Percentiles rank a stretch among this genome's conserved stretches.
Evolutionary conservation across 1,140 invertebrate genomes (phyloP).

Genomic region (Lepidurus couesii): DNA sequence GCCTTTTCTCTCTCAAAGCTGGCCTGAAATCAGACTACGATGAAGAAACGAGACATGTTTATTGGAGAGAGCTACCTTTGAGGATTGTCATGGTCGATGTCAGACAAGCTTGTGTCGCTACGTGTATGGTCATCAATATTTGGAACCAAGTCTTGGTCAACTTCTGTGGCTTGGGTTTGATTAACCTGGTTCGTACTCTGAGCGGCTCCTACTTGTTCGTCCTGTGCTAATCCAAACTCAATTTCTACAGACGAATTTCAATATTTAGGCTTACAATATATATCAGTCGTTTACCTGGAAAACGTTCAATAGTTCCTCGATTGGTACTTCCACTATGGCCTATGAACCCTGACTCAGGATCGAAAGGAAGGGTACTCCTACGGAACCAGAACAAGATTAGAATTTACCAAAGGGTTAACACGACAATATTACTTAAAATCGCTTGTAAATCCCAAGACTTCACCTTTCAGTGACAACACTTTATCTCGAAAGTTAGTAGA

Average conservation of each 20-base stretch:
- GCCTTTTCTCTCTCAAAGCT: constrained; percentile 11
- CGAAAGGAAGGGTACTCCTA: neutral
- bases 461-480: neutral
- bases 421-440: neutral
- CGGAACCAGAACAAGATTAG: neutral
- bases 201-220: no score
- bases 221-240: no score
- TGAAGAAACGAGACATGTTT: neutral
- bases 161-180: no score
- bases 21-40: neutral
- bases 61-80: neutral
- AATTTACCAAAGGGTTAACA: neutral
- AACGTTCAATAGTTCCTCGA: no score
- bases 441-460: neutral
- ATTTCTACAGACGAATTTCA: no score
- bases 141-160: no score
- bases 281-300: no score
- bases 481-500: neutral
- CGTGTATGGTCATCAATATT: no score
- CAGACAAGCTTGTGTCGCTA: neutral
- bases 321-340: no score
- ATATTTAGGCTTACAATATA: no score
- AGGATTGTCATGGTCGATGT: neutral
- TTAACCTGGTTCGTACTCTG: no score
- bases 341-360: no score